A percentile compares a stretch with the other conserved stretches of the same genome.
phyloP scores from a whole-genome alignment of 2,113 vertebrate genomes.

The Hippocampus abdominalis region DNA sequence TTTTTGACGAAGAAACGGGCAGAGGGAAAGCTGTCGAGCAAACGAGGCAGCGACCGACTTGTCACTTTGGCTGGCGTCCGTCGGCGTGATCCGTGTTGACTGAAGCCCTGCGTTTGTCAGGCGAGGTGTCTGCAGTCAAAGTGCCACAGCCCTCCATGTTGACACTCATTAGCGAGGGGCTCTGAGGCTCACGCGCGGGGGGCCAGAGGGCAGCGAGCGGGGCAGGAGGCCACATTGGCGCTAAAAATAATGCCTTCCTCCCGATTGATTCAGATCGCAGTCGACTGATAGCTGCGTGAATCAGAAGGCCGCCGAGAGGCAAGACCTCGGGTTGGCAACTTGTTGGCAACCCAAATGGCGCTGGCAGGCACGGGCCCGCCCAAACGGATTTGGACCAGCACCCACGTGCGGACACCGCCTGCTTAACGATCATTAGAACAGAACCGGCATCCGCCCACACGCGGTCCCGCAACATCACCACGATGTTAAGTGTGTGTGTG shows the following conservation, averaged over 20 bases:
- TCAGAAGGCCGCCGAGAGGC: slow-evolving; percentile 55
- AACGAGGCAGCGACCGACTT: slow-evolving; percentile 31
- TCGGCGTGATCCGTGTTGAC: slow-evolving; percentile 74
- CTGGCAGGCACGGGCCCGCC: slow-evolving; percentile 58
- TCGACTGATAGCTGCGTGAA: slow-evolving; percentile 70
- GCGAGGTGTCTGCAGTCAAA: slow-evolving; percentile 77
- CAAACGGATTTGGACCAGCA: slow-evolving; percentile 25
- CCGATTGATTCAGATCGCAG: slow-evolving; percentile 77
- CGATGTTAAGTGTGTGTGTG: slow-evolving; percentile 9
- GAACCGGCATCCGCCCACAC: neutral
- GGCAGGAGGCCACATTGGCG: slow-evolving; percentile 65
- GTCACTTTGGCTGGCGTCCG: slow-evolving; percentile 62
- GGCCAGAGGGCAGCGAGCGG: slow-evolving; percentile 56
- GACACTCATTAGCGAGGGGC: slow-evolving; percentile 77
- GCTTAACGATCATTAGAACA: slow-evolving; percentile 31
- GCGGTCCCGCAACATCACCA: slow-evolving; percentile 37
- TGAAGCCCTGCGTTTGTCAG: slow-evolving; percentile 77
- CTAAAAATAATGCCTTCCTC: slow-evolving; percentile 78
- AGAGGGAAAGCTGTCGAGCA: slow-evolving; percentile 37
- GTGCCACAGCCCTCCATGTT: slow-evolving; percentile 72
- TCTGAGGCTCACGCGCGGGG: slow-evolving; percentile 42
- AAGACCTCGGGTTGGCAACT: slow-evolving; percentile 70
- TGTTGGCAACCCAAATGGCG: slow-evolving; percentile 69
- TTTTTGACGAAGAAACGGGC: slow-evolving; percentile 38
- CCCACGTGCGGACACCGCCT: neutral